phyloP scores from a whole-genome alignment of 2,888 invertebrate species.

The Agrypnus murinus region DNA sequence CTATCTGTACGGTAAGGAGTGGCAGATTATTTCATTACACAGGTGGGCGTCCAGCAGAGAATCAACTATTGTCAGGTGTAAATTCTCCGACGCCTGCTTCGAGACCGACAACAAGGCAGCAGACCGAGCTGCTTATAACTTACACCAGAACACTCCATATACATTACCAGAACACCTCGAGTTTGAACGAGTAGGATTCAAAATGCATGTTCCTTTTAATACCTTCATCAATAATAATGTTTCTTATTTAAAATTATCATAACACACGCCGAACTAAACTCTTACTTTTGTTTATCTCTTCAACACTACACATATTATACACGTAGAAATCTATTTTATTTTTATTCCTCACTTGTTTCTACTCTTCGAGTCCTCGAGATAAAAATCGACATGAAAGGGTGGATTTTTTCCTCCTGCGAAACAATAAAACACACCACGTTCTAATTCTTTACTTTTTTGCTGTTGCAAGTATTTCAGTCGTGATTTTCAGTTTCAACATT shows the following conservation, averaged over 20 bases:
- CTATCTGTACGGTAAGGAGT: slow-evolving; percentile 69
- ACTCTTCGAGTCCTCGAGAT: too few species aligned
- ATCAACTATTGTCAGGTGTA: slow-evolving; percentile 70
- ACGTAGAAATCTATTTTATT: too few species aligned
- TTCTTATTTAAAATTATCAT: slow-evolving; percentile 56
- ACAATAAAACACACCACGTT: too few species aligned
- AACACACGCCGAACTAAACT: slow-evolving; percentile 8
- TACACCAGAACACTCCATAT: slow-evolving; percentile 59
- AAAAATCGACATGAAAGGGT: too few species aligned
- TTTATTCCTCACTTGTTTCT: too few species aligned
- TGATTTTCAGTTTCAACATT: too few species aligned
- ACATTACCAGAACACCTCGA: slow-evolving; percentile 57
- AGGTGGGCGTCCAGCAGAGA: slow-evolving; percentile 68
- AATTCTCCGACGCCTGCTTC: slow-evolving; percentile 62
- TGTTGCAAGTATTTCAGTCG: too few species aligned
- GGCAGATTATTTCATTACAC: slow-evolving; percentile 70
- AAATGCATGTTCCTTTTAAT: slow-evolving; percentile 67
- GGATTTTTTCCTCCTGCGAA: too few species aligned
- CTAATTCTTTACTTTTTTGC: too few species aligned
- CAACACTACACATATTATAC: not conserved
- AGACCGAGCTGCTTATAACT: slow-evolving; percentile 63
- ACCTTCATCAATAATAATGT: slow-evolving; percentile 68
- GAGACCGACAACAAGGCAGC: slow-evolving; percentile 57
- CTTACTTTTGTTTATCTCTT: slow-evolving; percentile 16
- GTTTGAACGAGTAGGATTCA: slow-evolving; percentile 65